Evolutionary conservation across 2,113 vertebrate genomes (phyloP).

Genomic region (Elachura formosa): DNA sequence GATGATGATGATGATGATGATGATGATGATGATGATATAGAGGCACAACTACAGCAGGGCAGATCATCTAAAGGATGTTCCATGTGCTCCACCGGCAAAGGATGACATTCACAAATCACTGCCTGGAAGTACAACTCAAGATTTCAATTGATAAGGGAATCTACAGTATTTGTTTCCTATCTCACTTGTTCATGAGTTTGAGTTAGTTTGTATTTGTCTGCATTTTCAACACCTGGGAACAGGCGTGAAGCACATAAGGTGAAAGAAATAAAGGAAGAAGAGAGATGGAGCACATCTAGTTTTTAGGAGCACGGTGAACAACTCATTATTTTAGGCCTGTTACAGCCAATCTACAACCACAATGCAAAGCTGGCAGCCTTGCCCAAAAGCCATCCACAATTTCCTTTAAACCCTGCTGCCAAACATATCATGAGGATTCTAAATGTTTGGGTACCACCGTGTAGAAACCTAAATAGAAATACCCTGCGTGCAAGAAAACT

Average conservation of each 20-base stretch:
- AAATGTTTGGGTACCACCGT: background rate
- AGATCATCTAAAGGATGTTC: background rate
- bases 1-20: background rate
- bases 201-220: background rate
- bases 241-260: background rate
- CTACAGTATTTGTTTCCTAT: background rate
- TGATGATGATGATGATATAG: too few species aligned
- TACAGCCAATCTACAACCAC: background rate
- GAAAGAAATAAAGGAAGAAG: background rate
- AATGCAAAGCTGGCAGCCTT: background rate
- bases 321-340: background rate
- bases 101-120: background rate
- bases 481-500: background rate
- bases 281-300: background rate
- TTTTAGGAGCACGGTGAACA: background rate
- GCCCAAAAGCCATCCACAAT: background rate
- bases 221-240: background rate
- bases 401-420: background rate
- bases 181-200: accelerated
- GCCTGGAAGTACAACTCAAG: background rate
- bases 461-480: background rate
- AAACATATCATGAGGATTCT: background rate
- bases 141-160: background rate
- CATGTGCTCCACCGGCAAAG: accelerated
- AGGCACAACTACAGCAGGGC: background rate